These are phyloP conservation scores for Dolichomitus sp. DNA, from an alignment of 2,888 invertebrate species.

Conservation along the genomic window DNA sequence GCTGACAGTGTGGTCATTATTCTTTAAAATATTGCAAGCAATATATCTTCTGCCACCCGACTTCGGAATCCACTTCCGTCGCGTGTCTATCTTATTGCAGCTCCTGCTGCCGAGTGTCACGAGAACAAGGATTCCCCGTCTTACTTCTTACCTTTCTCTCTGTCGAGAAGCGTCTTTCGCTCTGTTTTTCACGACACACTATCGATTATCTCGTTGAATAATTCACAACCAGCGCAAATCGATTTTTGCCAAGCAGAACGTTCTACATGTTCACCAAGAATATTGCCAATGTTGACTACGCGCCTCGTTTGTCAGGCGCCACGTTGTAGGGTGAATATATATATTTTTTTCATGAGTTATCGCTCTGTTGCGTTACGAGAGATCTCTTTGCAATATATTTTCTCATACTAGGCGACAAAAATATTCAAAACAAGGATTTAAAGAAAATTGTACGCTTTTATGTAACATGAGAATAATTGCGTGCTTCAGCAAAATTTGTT, in stretches of 20 bases:
- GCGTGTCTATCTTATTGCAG: constrained; percentile 36
- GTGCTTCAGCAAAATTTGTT: background rate
- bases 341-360: background rate
- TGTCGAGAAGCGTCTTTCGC: background rate
- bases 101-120: constrained; percentile 17
- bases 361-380: background rate
- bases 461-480: background rate
- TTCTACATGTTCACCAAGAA: constrained; percentile 27
- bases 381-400: background rate
- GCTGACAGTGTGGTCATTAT: constrained; percentile 2
- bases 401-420: background rate
- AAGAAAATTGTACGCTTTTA: background rate
- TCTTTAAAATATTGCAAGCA: constrained; percentile 13
- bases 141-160: background rate
- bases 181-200: constrained; percentile 37
- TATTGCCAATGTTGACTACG: constrained; percentile 30
- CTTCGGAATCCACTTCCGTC: constrained; percentile 1
- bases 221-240: constrained; percentile 43
- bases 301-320: constrained; percentile 21
- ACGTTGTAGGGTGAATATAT: background rate
- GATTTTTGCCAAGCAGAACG: constrained; percentile 46
- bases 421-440: background rate
- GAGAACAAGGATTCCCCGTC: constrained; percentile 1
- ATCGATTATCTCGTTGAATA: constrained; percentile 52
- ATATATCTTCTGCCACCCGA: constrained; percentile 11